Evolutionary conservation across 2,797 vertebrate genomes (phyloP).

Genomic region (Peromyscus aztecus): DNA sequence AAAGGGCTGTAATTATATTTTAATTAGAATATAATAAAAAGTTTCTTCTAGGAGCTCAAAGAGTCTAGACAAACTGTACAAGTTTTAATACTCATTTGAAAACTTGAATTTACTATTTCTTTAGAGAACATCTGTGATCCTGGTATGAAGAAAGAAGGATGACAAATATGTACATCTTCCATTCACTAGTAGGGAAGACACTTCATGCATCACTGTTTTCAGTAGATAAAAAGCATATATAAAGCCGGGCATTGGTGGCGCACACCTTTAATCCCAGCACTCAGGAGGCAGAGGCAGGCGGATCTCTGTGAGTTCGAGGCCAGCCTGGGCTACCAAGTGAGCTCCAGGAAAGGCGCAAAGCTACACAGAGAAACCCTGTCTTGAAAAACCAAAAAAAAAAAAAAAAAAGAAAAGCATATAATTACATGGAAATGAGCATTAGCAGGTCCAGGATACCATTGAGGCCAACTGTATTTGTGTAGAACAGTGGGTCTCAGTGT

Average conservation of each 20-base stretch:
- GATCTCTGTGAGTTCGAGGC: no score
- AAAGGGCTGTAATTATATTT: neutral
- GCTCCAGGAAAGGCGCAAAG: no score
- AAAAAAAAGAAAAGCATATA: neutral
- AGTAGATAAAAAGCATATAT: neutral
- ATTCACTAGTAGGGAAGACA: neutral
- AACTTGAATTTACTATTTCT: neutral
- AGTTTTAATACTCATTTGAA: slow-evolving; percentile 22
- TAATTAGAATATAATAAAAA: neutral
- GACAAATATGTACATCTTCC: neutral
- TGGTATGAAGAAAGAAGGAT: neutral
- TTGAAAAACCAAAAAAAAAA: no score
- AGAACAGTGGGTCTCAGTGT: neutral
- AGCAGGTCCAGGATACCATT: neutral
- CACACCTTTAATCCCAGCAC: no score
- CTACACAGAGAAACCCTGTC: no score
- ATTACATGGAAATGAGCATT: neutral
- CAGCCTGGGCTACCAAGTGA: no score
- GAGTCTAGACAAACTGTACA: neutral
- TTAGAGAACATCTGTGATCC: neutral
- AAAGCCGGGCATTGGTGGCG: no score
- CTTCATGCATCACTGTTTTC: neutral
- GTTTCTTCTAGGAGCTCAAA: neutral
- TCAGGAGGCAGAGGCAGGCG: no score
- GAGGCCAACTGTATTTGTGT: neutral